Evolutionary conservation across 1,140 invertebrate genomes (phyloP), one percentile per base, ranked within the genome.

Genomic region (Rhyacophila brunnea): DNA sequence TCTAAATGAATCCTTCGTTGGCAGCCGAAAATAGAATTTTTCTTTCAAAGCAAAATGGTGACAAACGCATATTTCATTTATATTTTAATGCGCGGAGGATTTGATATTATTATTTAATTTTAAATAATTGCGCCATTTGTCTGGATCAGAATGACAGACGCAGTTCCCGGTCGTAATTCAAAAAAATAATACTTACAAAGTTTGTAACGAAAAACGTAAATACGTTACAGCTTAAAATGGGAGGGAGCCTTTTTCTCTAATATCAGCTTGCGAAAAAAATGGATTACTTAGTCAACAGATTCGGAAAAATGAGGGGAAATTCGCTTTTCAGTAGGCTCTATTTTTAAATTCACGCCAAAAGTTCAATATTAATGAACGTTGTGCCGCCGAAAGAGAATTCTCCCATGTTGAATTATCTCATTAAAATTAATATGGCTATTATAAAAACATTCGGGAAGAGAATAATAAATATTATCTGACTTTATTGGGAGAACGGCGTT

Each of bases 61-160:
- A 28, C 3, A 28, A 28, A 3, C 23, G 23, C 23, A 28, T 28
- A 28, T 28, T 28, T 28, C 23, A 28, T 28, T 28, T 28, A 28
- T 28, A 28, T 28, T 28, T 28, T 28, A 28, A 28, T 28, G 23
- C 44, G 5, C 44, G 44, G 6, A 46, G 23, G 23, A 28, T 28
- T 28, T 28, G 23, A 28, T 28, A 28, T 28, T 28, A 28, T 28
- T 20, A n/a, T 46, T 46, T 46, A 46, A 51, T 43, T 52, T 59
- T 44, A 49, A 59, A 51, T 59, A 59, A 60, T 44, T 42, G 52
- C 58, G 36, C 58, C 58, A 60, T 60, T 46, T 53, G 52, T 60
- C 28, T 15, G 52, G 52, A 52, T 56, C 43, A 61, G 40, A 18
- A 45, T 53, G 49, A 55, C 54, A 57, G 45, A 57, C 49, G 49